These are phyloP conservation scores for Austrolebias charrua DNA, from an alignment of 2,797 vertebrate species.

Conservation along the genomic window DNA sequence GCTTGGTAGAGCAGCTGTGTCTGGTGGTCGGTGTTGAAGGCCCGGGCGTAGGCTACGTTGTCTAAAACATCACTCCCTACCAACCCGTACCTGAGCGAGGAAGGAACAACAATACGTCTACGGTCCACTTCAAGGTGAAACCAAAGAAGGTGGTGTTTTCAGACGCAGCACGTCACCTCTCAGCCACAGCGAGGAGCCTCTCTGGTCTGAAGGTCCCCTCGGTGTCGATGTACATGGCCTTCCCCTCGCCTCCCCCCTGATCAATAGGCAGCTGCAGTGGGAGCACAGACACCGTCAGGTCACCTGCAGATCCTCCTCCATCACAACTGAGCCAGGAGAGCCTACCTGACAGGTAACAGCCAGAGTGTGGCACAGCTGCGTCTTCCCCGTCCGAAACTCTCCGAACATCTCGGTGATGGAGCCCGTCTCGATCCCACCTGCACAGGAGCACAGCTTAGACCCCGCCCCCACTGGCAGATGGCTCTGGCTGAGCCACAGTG, in stretches of 20 bases:
- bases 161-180: constrained; percentile 77
- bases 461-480: too few species aligned
- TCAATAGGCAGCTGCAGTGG: constrained; percentile 89
- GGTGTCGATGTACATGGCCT: constrained; percentile 98
- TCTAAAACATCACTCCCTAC: constrained; percentile 95
- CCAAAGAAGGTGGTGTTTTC: too few species aligned
- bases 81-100: constrained; percentile 85
- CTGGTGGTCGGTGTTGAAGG: constrained; percentile 97
- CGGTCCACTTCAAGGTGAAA: not conserved
- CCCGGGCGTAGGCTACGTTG: constrained; percentile 94
- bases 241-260: constrained; percentile 93
- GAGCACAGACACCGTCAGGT: not conserved
- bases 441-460: not conserved
- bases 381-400: constrained; percentile 97
- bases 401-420: constrained; percentile 99
- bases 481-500: too few species aligned
- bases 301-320: not conserved
- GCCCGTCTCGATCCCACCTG: constrained; percentile 96
- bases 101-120: not conserved
- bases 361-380: constrained; percentile 94
- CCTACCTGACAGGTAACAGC: constrained; percentile 95
- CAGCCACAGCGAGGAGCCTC: constrained; percentile 92
- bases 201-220: constrained; percentile 97
- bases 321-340: not conserved
- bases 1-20: constrained; percentile 97